These are phyloP conservation scores for Eupithecia pulchellata DNA, from an alignment of 2,888 invertebrate species.

Conservation along the genomic window DNA sequence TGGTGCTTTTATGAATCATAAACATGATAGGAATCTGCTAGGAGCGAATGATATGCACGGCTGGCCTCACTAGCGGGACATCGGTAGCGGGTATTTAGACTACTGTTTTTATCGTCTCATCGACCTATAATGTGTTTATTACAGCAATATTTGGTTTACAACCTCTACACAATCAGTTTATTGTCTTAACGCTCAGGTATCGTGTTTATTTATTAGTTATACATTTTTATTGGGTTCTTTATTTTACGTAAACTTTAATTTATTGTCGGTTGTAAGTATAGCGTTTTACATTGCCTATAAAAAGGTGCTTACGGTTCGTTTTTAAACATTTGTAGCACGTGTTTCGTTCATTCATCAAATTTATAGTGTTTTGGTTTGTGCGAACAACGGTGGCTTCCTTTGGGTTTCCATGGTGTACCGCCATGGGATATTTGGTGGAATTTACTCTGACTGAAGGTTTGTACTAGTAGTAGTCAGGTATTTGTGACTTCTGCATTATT, in stretches of 20 bases:
- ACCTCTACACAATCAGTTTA: conserved; percentile 82
- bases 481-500: background rate
- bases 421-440: background rate
- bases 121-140: conserved; percentile 83
- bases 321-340: conserved; percentile 85
- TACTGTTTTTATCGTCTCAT: conserved; percentile 75
- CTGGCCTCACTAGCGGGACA: conserved; percentile 20
- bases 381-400: conserved; percentile 58
- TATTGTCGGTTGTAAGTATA: conserved; percentile 79
- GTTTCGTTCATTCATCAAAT: conserved; percentile 85
- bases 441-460: conserved; percentile 4
- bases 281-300: conserved; percentile 85
- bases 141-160: conserved; percentile 84
- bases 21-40: conserved; percentile 78
- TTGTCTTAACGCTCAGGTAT: conserved; percentile 84
- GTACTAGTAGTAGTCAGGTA: no score
- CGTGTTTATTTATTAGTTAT: conserved; percentile 86
- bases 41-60: conserved; percentile 55
- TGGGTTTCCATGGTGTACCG: conserved; percentile 40
- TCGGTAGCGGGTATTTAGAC: conserved; percentile 45
- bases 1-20: conserved; percentile 80
- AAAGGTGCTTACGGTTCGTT: conserved; percentile 82
- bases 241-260: conserved; percentile 85
- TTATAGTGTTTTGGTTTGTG: conserved; percentile 81
- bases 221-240: conserved; percentile 84